Base-by-base conservation (phyloP, 2,797 vertebrate species). In the Luscinia megarhynchos region DNA sequence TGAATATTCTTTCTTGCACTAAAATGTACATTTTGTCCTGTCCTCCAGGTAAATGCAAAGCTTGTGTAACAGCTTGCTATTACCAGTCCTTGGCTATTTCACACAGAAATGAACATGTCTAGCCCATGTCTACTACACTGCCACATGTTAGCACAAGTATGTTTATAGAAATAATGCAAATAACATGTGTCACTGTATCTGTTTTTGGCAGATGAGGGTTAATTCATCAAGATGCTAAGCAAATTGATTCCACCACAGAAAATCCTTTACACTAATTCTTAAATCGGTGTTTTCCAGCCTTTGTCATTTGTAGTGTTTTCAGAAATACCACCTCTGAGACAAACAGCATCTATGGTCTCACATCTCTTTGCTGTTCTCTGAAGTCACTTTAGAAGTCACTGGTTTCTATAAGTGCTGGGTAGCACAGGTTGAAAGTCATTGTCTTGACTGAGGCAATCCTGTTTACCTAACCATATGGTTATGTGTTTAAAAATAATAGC, bases 21-120 rank as follows among this genome's bases (percentile, higher is more conserved):
- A 36, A 82, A 93, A 55, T 6, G 2, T 12, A 38, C 7, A 29
- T 61, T 88, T 68, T 0, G 0, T 69, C 30, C 51, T 55, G 11
- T 40, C 66, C 13, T 72, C 3, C 24, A 20, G n/a, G 54, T 21
- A 70, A 75, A 67, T 12, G 18, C 2, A 57, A 79, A 64, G 11
- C 2, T 58, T 57, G 16, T 61, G 7, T 46, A 74, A 32, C 7
- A 51, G 12, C 3, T 15, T 41, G 5, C 30, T 77, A 38, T 34
- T 75, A 51, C 12, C 17, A 45, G 21, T 74, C 14, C 34, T 55
- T 54, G 23, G 3, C 5, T 32, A 58, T 70, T 79, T 76, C 29
- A 30, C 21, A 36, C 1, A 36, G 50, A 80, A 89, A 66, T 32
- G 24, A 76, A 22, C 5, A 23, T 21, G 4, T n/a, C 43, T 69